Conservation (phyloP, 2,113 vertebrate genomes). For the Chlorodrepanis virens region DNA sequence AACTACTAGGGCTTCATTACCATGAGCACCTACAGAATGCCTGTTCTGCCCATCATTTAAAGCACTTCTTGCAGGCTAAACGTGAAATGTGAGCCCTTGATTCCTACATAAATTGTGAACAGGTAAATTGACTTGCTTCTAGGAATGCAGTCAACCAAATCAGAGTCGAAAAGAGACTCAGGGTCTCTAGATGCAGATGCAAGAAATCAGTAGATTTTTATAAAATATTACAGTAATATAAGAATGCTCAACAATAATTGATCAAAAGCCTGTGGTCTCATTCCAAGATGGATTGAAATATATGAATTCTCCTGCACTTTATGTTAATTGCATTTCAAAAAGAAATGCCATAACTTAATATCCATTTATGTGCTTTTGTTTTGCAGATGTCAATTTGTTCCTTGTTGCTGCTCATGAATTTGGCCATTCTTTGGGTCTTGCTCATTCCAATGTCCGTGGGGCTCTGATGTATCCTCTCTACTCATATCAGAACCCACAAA, state of each 20-base stretch:
- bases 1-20: background rate
- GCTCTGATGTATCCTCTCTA: constrained; percentile 85
- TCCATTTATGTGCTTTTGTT: background rate
- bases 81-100: background rate
- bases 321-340: background rate
- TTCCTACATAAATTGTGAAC: background rate
- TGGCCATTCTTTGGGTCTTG: constrained; percentile 84
- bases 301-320: background rate
- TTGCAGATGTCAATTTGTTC: constrained; percentile 76
- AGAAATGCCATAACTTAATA: background rate
- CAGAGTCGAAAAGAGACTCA: background rate
- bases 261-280: background rate
- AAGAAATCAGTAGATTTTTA: background rate
- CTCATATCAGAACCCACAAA: background rate
- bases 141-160: background rate
- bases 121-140: background rate
- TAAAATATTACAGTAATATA: background rate
- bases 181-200: background rate
- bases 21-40: background rate
- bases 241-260: background rate
- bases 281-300: background rate
- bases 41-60: background rate
- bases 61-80: background rate
- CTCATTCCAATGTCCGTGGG: constrained; percentile 72
- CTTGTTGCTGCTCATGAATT: constrained; percentile 86